Base-by-base conservation (phyloP, 1,140 invertebrate species). In the Macrobrachium nipponense region DNA sequence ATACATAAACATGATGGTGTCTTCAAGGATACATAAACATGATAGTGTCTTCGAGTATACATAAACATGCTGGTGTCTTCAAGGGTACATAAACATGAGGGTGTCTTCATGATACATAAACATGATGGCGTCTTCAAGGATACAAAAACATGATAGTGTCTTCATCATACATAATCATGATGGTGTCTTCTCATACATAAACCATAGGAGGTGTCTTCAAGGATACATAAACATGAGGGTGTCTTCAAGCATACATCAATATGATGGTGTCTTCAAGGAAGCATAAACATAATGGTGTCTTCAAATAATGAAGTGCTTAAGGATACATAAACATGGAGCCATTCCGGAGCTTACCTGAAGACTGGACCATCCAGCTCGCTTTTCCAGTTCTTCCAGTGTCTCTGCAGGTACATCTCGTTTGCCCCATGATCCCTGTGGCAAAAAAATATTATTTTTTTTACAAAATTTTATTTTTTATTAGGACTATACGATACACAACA, bases 351-450 rank as follows among this genome's bases (percentile, higher is more conserved):
- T 44, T 12, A 86, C 83, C 83, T 86, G 83, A 12, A 86, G 83
- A n/a, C 77, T 86, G 66, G 75, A 79, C 83, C 83, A 86, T 11
- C 70, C 76, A 8, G n/a, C 51, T 59, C 76, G 76, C 66, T 70
- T 70, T 23, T 70, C 66, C 15, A 70, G 66, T 7, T 70, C 66
- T 7, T 70, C 66, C 0, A 70, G n/a, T 14, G 36, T 20, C 10
- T 20, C 66, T 20, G 66, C 66, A 0, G 66, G 66, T 14, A 70
- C 3, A 11, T 70, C 66, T 2, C 66, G 66, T 23, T 79, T 79
- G 76, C 76, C 76, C 76, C 83, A 85, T 7, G 76, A 79, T 17
- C 83, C 76, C 27, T 85, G 83, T 23, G 5, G 17, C 17, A 66
- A 0, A 20, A 66, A 66, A 66, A 51, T 2, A 3, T 36, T 36